Conservation (phyloP, 2,113 vertebrate species). For the Bostrychus sinensis region DNA sequence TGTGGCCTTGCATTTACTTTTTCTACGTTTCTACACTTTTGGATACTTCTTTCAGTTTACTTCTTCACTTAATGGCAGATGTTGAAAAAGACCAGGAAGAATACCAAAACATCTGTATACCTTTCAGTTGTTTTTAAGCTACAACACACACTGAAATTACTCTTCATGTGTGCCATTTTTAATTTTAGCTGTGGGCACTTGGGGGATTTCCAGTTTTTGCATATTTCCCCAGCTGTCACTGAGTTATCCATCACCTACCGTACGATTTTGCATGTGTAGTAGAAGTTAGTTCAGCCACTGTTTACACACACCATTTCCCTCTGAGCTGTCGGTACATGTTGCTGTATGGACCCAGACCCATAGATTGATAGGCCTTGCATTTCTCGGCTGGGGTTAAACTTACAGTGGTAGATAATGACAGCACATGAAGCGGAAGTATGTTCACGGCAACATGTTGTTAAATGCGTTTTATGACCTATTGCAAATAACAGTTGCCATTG, state of each 20-base stretch:
- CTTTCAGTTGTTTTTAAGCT: not conserved
- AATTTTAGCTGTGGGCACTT: not conserved
- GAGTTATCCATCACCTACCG: not conserved
- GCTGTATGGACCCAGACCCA: not conserved
- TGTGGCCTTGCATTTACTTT: too few species aligned
- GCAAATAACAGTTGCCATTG: not conserved
- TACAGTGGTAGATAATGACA: not conserved
- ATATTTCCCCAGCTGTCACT: slow-evolving; percentile 1
- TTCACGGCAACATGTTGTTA: not conserved
- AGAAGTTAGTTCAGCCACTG: not conserved
- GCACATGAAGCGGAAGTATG: not conserved
- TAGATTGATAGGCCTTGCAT: not conserved
- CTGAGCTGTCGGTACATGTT: slow-evolving; percentile 1
- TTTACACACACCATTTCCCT: not conserved
- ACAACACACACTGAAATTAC: not conserved
- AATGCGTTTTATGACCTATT: not conserved
- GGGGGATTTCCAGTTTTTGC: slow-evolving; percentile 4
- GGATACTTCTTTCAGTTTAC: too few species aligned
- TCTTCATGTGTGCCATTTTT: not conserved
- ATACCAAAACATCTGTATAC: not conserved
- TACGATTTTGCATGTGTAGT: slow-evolving; percentile 9
- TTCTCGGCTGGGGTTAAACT: not conserved
- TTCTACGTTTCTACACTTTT: too few species aligned
- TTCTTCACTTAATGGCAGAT: too few species aligned
- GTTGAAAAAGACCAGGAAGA: too few species aligned